Conservation (phyloP, 2,797 vertebrate genomes). For the Phalanger gymnotis region DNA sequence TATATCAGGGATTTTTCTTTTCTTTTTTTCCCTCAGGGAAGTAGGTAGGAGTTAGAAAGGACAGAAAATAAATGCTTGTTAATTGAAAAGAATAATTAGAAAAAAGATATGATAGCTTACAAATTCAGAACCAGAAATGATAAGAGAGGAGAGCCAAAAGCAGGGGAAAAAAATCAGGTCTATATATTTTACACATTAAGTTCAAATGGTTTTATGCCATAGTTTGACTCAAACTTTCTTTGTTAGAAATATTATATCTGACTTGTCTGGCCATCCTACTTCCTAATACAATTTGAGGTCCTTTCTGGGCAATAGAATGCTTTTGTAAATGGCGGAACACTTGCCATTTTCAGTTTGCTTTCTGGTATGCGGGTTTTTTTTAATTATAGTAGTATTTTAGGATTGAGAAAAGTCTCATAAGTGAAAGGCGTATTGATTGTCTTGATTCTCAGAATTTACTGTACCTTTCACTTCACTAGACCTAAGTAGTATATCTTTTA, state of each 20-base stretch:
- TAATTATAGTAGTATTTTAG: conserved; percentile 33
- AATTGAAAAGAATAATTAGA: not conserved
- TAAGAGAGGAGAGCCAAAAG: conserved; percentile 16
- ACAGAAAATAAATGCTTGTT: not conserved
- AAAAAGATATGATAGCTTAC: not conserved
- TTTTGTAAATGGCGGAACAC: conserved; percentile 13
- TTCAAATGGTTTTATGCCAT: conserved; percentile 8
- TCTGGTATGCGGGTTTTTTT: conserved; percentile 1
- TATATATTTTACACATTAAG: not conserved
- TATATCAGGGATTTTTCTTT: not conserved
- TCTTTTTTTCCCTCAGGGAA: not conserved
- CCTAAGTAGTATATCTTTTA: conserved; percentile 9
- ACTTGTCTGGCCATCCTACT: not conserved
- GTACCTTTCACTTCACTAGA: not conserved
- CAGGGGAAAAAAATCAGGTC: not conserved
- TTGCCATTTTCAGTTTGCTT: conserved; percentile 10
- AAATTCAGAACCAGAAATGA: not conserved
- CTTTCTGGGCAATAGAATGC: not conserved
- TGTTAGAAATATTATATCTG: conserved; percentile 40
- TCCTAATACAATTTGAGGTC: not conserved
- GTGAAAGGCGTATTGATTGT: conserved; percentile 9
- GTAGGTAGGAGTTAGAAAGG: not conserved
- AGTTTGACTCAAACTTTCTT: not conserved
- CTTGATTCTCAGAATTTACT: conserved; percentile 48
- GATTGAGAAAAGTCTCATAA: conserved; percentile 32